Base-by-base conservation (phyloP, 2,113 vertebrate species). In the Menura novaehollandiae region DNA sequence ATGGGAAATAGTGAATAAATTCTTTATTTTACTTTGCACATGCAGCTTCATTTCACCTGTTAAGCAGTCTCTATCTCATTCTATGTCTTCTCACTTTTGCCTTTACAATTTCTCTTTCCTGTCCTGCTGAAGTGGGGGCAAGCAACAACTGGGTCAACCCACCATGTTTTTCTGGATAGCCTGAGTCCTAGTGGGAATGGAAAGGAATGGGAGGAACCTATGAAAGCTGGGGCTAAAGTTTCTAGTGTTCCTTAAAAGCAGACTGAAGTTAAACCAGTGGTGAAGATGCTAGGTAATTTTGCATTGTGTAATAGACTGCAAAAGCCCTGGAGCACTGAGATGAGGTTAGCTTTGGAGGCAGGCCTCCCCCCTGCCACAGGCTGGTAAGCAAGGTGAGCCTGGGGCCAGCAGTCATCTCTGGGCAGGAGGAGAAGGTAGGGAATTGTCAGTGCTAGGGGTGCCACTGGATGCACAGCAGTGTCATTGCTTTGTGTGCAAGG, bases 41-140 rank as follows among this genome's bases (percentile, higher is more conserved):
- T 52, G 39, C 51, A n/a, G 23, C 7, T 59, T 89, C 19, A 21
- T 30, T 53, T 75, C 18, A 51, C 24, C 39, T 68, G 15, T 59
- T 60, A 52, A 15, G 11, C 5, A 52, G 20, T 18, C 28, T 81
- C 10, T 30, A 8, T 30, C 44, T 74, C 44, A 52, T 15, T 46
- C 33, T 59, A 7, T 63, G 24, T 56, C 39, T 52, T 75, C 37
- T 74, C 20, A 17, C 51, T 75, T 75, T 60, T 52, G 28, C 24
- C 53, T 74, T 74, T n/a, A 24, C 1, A 2, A 3, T 69, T 63
- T 63, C 22, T 92, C 21, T 69, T 13, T 20, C 20, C 20, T 12
- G 2, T 56, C 20, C 37, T 71, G 30, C 20, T 60, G 2, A 2
- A 18, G 3, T 27, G 5, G 26, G 14, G 13, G 3, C 0, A 0